phyloP scores from a whole-genome alignment of 2,113 vertebrate genomes.

The Anhinga anhinga region DNA sequence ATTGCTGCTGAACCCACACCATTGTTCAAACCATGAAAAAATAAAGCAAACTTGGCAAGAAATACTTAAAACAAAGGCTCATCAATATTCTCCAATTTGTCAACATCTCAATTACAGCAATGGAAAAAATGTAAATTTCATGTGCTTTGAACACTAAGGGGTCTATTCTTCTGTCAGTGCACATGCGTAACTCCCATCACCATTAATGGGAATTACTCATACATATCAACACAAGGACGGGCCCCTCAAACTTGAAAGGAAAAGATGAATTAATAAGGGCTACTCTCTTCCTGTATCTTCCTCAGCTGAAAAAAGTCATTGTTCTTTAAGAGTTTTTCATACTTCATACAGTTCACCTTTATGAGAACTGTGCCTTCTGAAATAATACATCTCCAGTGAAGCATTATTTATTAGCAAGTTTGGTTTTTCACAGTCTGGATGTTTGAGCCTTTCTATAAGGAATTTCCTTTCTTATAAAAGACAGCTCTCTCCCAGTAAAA shows the following conservation, averaged over 20 bases:
- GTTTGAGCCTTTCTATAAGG: conserved; percentile 23
- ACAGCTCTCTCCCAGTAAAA: conserved; percentile 46
- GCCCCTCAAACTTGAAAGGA: conserved; percentile 70
- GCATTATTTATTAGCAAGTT: conserved; percentile 64
- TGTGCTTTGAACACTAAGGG: conserved; percentile 79
- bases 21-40: conserved; percentile 80
- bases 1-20: conserved; percentile 76
- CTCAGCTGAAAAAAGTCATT: conserved; percentile 69
- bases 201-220: conserved; percentile 79
- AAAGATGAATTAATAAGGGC: conserved; percentile 69
- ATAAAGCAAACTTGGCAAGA: conserved; percentile 82
- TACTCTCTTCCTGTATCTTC: conserved; percentile 66
- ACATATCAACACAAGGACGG: conserved; percentile 73
- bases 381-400: conserved; percentile 61
- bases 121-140: conserved; percentile 81
- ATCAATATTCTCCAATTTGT: conserved; percentile 83
- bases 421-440: conserved; percentile 48
- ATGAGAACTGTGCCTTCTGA: conserved; percentile 43
- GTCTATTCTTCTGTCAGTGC: conserved; percentile 78
- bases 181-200: conserved; percentile 77
- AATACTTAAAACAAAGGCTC: conserved; percentile 82
- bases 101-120: conserved; percentile 83
- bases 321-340: conserved; percentile 69
- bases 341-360: conserved; percentile 68
- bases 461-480: conserved; percentile 23